Conservation (phyloP, 1,140 invertebrate species). For the Caerostris darwini region DNA sequence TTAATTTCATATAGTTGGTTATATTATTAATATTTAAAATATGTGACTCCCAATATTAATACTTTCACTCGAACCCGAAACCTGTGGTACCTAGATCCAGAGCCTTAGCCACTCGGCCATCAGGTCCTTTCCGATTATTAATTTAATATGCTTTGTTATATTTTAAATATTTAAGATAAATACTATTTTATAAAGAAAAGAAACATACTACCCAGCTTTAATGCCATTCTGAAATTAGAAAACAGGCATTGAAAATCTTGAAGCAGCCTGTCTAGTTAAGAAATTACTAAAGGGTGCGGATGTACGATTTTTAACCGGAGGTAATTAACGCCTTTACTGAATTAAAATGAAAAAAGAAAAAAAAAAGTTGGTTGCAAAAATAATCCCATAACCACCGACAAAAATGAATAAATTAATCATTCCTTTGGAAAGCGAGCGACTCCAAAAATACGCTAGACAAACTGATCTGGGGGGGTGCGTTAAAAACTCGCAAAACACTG, state of each 20-base stretch:
- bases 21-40: no score
- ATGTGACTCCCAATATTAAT: no score
- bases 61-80: no score
- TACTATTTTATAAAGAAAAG: no score
- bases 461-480: background rate
- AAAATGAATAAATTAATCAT: constrained; percentile 67
- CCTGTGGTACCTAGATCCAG: no score
- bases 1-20: no score
- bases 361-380: constrained; percentile 34
- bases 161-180: no score
- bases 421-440: constrained; percentile 39
- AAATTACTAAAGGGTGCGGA: constrained; percentile 20
- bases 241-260: background rate
- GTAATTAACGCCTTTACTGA: constrained; percentile 10
- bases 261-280: background rate
- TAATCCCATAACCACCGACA: constrained; percentile 24
- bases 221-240: background rate
- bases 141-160: no score
- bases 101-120: no score
- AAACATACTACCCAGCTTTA: no score
- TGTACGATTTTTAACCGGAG: constrained; percentile 28
- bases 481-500: constrained; percentile 69
- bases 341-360: background rate
- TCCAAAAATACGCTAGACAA: constrained; percentile 51
- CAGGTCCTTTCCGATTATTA: no score